These are phyloP conservation scores for Propsilocerus akamusi DNA, from an alignment of 1,140 invertebrate genomes.

Conservation along the genomic window DNA sequence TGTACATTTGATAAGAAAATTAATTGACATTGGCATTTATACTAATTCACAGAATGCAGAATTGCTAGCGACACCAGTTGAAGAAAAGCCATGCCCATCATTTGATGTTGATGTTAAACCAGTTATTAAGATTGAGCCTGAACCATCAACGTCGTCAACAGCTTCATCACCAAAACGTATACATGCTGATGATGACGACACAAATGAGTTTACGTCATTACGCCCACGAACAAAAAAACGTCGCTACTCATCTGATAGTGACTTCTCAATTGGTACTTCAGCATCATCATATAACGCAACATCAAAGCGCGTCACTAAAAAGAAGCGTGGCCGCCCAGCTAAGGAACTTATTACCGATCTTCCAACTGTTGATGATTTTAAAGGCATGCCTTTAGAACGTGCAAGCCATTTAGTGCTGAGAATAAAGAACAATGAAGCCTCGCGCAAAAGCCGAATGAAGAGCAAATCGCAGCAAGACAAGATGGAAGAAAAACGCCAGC, in stretches of 20 bases:
- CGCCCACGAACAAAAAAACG: neutral
- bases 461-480: neutral
- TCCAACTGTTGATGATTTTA: neutral
- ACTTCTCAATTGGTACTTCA: neutral
- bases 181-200: neutral
- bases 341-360: neutral
- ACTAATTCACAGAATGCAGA: neutral
- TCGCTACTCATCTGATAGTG: neutral
- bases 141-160: neutral
- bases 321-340: neutral
- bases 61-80: neutral
- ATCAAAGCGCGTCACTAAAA: neutral
- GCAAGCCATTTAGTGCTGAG: neutral
- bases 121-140: neutral
- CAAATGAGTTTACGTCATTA: neutral
- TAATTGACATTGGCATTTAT: neutral
- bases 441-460: neutral
- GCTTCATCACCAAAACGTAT: neutral
- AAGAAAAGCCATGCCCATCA: neutral
- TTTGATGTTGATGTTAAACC: neutral
- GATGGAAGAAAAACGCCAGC: neutral
- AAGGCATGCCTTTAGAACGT: neutral
- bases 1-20: no score
- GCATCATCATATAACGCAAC: neutral
- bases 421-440: neutral